These are phyloP conservation scores for Diloba caeruleocephala DNA, from an alignment of 2,888 invertebrate species.

Conservation along the genomic window DNA sequence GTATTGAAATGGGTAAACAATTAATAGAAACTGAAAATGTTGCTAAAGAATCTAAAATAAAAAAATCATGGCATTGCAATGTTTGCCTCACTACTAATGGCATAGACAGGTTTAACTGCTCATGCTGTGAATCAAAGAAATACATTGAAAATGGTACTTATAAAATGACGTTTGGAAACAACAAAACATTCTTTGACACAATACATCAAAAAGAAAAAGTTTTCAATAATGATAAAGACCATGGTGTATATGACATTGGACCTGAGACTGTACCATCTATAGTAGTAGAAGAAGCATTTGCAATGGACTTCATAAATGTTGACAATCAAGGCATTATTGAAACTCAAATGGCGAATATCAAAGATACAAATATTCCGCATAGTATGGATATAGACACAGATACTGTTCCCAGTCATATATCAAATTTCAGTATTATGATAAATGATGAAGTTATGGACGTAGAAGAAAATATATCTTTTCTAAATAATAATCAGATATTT, in stretches of 20 bases:
- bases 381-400: conserved; percentile 37
- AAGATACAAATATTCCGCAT: conserved; percentile 13
- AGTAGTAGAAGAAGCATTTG: conserved; percentile 9
- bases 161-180: conserved; percentile 48
- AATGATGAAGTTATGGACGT: conserved; percentile 60
- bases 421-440: not conserved
- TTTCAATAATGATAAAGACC: conserved; percentile 1
- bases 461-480: conserved; percentile 41
- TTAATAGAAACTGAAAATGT: not conserved
- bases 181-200: conserved; percentile 17
- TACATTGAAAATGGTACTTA: conserved; percentile 20
- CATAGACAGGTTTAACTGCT: conserved; percentile 57
- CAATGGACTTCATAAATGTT: conserved; percentile 8
- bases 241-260: too few species aligned
- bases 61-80: conserved; percentile 64
- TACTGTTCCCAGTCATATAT: not conserved
- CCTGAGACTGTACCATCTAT: not conserved
- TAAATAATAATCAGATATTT: conserved; percentile 1
- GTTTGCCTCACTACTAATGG: conserved; percentile 66
- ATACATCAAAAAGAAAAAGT: not conserved
- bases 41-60: conserved; percentile 1
- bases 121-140: conserved; percentile 65
- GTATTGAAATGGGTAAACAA: not conserved
- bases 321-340: conserved; percentile 10
- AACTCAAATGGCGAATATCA: conserved; percentile 22